Evolutionary conservation across 1,140 invertebrate genomes (phyloP).

Genomic region (Drosophila neocordata): DNA sequence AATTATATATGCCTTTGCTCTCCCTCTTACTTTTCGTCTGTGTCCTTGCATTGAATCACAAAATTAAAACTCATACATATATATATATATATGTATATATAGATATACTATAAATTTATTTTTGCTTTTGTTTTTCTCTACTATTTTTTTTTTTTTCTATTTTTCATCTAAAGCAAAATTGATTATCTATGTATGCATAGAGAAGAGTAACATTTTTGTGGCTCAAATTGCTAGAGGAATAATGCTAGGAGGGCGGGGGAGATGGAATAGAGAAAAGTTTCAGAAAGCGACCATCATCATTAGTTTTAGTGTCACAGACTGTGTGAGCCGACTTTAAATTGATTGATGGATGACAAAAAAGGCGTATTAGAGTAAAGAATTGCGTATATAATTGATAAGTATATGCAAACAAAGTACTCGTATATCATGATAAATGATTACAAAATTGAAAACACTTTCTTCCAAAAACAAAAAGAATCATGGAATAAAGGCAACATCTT

Average conservation of each 20-base stretch:
- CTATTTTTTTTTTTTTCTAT: background rate
- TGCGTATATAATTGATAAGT: conserved; percentile 13
- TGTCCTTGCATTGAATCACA: conserved; percentile 10
- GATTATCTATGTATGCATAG: conserved; percentile 7
- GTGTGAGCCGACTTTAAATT: conserved; percentile 54
- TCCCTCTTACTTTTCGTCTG: conserved; percentile 4
- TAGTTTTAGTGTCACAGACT: conserved; percentile 49
- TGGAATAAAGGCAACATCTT: background rate
- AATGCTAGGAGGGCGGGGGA: no score
- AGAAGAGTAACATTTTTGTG: background rate
- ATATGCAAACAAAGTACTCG: conserved; percentile 10
- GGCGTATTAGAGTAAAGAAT: conserved; percentile 1
- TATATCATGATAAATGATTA: conserved; percentile 20
- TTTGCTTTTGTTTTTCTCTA: conserved; percentile 6
- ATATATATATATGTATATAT: conserved; percentile 27
- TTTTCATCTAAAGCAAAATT: conserved; percentile 3
- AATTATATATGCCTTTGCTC: conserved; percentile 16
- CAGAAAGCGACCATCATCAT: conserved; percentile 36
- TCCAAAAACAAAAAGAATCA: background rate
- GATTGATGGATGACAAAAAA: conserved; percentile 59
- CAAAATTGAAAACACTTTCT: conserved; percentile 8
- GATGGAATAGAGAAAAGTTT: background rate
- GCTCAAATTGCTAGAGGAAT: background rate
- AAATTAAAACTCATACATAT: conserved; percentile 40
- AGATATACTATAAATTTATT: no score